These are phyloP conservation scores for Coregonus sp. DNA, from an alignment of 2,797 vertebrate species.

Conservation along the genomic window DNA sequence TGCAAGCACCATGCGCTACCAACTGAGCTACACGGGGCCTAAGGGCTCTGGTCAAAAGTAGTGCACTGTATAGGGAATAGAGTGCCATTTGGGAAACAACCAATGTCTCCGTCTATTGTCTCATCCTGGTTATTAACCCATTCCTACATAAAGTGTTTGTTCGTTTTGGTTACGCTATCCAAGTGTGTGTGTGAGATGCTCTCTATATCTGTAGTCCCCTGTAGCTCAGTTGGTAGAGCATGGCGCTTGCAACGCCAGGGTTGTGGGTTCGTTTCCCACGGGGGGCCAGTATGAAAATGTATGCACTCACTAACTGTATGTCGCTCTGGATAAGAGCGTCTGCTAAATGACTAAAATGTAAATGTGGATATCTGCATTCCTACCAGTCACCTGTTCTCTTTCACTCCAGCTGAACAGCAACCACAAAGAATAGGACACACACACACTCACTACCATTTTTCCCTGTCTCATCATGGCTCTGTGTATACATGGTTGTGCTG, in stretches of 20 bases:
- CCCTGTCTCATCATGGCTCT: neutral
- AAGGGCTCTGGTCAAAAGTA: neutral
- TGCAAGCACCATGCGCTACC: no score
- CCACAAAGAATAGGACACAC: slow-evolving; percentile 57
- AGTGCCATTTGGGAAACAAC: no score
- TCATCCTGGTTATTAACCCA: neutral
- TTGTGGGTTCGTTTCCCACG: no score
- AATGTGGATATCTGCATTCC: slow-evolving; percentile 52
- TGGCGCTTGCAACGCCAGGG: no score
- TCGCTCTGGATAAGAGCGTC: no score
- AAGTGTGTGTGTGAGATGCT: no score
- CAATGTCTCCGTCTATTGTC: neutral
- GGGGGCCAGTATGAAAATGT: no score
- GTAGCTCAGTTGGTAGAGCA: no score
- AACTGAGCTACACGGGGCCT: no score
- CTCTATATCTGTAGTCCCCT: slow-evolving; percentile 4
- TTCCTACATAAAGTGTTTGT: slow-evolving; percentile 6
- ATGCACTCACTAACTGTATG: no score
- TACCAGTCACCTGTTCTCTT: slow-evolving; percentile 55
- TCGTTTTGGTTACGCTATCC: slow-evolving; percentile 17
- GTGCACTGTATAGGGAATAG: neutral
- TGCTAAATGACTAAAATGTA: no score
- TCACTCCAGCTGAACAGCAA: slow-evolving; percentile 63
- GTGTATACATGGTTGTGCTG: neutral
- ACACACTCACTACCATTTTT: slow-evolving; percentile 27